A percentile compares a stretch with the other conserved stretches of the same genome.
These are phyloP conservation scores for Nematostella vectensis DNA, from an alignment of 92 coral and sea anemone genomes.

Conservation along the genomic window DNA sequence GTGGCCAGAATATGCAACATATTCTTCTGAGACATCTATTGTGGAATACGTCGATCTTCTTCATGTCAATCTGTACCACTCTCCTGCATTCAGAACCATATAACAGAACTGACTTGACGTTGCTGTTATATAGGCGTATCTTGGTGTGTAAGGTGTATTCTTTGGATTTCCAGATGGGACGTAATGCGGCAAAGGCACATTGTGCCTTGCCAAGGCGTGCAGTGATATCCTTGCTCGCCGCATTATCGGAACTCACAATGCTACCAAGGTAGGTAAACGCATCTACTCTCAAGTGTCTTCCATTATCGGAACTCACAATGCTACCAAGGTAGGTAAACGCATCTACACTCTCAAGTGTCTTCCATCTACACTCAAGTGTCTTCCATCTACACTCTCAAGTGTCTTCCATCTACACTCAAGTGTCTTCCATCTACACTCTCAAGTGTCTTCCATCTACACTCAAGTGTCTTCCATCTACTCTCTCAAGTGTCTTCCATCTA, in stretches of 20 bases:
- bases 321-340: constrained; percentile 11
- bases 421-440: too few species aligned
- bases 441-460: too few species aligned
- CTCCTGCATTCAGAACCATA: constrained; percentile 10
- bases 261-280: constrained; percentile 11
- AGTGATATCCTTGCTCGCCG: constrained; percentile 15
- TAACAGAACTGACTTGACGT: constrained; percentile 20
- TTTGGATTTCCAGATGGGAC: constrained; percentile 25
- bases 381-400: too few species aligned
- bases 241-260: constrained; percentile 9
- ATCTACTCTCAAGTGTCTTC: not conserved
- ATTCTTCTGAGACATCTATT: constrained; percentile 7
- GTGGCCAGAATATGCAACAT: constrained; percentile 3
- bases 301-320: constrained; percentile 8
- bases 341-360: not conserved
- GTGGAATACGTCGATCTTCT: constrained; percentile 6
- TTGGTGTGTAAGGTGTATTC: constrained; percentile 19
- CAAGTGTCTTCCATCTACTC: too few species aligned
- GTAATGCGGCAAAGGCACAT: constrained; percentile 7
- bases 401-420: too few species aligned
- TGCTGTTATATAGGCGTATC: constrained; percentile 11
- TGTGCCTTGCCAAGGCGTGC: constrained; percentile 12
- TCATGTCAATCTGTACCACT: constrained; percentile 8
- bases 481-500: too few species aligned
- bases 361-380: too few species aligned